phyloP scores from a whole-genome alignment of 64 coral and sea anemone species.

The Anthopleura sola region DNA sequence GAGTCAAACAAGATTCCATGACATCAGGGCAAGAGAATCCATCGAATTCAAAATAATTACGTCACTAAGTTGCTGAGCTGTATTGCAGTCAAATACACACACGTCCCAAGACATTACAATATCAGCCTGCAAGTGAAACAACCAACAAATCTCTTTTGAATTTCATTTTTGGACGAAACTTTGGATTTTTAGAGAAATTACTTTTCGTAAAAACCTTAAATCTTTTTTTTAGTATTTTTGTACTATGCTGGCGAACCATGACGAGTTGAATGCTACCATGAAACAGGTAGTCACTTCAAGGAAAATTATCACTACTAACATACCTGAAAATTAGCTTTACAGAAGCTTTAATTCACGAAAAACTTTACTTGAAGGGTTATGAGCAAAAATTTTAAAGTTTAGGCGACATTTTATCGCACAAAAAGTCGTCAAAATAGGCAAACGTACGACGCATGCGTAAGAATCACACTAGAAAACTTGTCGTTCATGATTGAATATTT shows the following conservation, averaged over 20 bases:
- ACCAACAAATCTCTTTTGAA: background rate
- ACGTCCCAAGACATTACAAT: background rate
- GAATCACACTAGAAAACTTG: background rate
- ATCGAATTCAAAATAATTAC: slow-evolving; percentile 26
- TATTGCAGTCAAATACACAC: background rate
- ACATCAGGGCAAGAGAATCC: slow-evolving; percentile 19
- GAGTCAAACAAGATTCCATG: slow-evolving; percentile 24
- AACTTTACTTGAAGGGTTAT: background rate
- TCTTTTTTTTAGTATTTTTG: background rate
- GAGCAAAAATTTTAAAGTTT: background rate
- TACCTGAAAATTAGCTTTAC: background rate
- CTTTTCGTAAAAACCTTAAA: background rate
- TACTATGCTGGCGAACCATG: background rate
- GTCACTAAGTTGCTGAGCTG: slow-evolving; percentile 4
- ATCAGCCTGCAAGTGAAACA: background rate
- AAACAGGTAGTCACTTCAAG: background rate
- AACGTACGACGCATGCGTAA: background rate
- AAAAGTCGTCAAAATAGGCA: background rate
- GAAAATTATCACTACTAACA: background rate
- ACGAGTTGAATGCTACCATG: background rate
- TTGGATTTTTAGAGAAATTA: background rate
- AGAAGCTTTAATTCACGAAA: background rate
- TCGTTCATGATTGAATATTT: background rate
- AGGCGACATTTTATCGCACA: background rate
- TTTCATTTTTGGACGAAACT: background rate